A percentile compares a stretch with the other conserved stretches of the same genome.
These are phyloP conservation scores for Psettodes erumei DNA, from an alignment of 2,113 vertebrate genomes.

Conservation along the genomic window DNA sequence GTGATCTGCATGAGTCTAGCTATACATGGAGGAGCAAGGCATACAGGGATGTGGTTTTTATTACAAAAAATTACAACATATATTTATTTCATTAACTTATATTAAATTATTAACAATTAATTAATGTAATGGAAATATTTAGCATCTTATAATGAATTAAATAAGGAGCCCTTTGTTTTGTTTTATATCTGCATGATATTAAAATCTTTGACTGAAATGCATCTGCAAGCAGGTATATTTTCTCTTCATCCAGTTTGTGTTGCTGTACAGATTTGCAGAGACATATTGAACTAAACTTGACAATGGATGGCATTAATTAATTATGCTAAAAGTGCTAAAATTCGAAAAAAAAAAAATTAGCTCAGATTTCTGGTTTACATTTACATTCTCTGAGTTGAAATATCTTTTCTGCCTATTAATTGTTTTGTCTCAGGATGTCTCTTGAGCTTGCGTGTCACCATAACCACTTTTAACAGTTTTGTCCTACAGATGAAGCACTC, in stretches of 20 bases:
- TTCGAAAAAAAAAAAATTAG: background rate
- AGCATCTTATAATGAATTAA: background rate
- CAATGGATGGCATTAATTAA: background rate
- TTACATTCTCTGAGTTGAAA: background rate
- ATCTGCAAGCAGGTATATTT: background rate
- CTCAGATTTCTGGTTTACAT: background rate
- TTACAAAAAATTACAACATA: slow-evolving; percentile 4
- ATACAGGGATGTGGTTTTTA: slow-evolving; percentile 24
- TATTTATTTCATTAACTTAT: no score
- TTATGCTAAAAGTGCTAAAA: background rate
- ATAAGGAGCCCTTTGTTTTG: background rate
- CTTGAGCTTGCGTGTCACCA: background rate
- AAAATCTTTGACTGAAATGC: background rate
- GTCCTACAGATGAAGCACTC: background rate
- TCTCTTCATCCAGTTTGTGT: background rate
- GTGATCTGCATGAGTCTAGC: slow-evolving; percentile 43
- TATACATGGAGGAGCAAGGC: slow-evolving; percentile 10
- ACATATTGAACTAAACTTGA: background rate
- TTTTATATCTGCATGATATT: background rate
- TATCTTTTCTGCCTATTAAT: background rate
- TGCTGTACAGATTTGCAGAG: background rate
- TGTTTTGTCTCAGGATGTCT: background rate
- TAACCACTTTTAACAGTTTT: background rate
- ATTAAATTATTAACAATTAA: no score
- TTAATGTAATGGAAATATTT: no score